Base-by-base conservation (phyloP, 2,888 invertebrate species). In the Pristionchus entomophagus region DNA sequence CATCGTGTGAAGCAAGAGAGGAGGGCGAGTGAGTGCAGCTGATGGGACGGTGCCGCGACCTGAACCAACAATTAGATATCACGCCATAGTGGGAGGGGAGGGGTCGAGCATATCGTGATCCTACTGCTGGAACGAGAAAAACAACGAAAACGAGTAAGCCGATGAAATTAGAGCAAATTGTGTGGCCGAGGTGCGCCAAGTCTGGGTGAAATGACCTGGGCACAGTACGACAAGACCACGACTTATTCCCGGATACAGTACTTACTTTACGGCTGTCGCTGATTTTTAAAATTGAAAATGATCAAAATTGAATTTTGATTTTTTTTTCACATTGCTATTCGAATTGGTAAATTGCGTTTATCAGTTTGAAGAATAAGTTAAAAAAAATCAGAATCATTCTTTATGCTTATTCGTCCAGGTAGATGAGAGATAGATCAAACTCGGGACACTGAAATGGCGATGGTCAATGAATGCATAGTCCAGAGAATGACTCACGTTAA, bases 1-100 rank as follows among this genome's bases (percentile, higher is more conserved):
- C 78, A 80, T 80, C 51, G 78, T 19, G 22, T 32, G 78, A 51
- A 51, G 19, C 41, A 2, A 73, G 65, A 65, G 65, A 17, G 65
- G 4, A 1, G 32, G 62, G 32, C 19, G 41, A 22, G 73, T 56
- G 56, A 56, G 17, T 56, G 38, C 73, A 26, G 73, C 41, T 41
- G 73, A 73, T 41, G n/a, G 73, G 26, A 45, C 10, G 73, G 41
- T 17, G 73, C 38, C 73, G n/a, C 32, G 45, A 73, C 38, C 73
- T 73, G 45, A 73, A 73, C 19, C 38, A 17, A 26, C n/a, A 41
- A 45, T 2, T 10, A 4, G 26, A 73, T 45, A 45, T 45, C 73
- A 73, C 73, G 41, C 73, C 73, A 73, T 45, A 14, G 12, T n/a
- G n/a, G n/a, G n/a, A n/a, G n/a, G n/a, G n/a, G n/a, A 45, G 38